These are phyloP conservation scores for Sternotherus odoratus DNA, from an alignment of 2,797 vertebrate genomes.

Conservation along the genomic window DNA sequence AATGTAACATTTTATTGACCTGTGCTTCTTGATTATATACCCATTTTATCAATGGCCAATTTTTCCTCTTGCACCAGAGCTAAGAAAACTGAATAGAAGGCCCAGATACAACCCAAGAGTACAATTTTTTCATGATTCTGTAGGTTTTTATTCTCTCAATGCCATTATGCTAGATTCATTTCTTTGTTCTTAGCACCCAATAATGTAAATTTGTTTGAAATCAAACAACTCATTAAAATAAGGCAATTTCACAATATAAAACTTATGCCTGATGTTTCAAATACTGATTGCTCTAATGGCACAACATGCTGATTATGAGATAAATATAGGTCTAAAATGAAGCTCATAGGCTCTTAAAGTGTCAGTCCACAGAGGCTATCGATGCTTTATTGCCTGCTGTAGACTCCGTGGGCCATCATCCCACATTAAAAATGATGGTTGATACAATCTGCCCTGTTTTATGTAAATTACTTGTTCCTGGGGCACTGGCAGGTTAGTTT, in stretches of 20 bases:
- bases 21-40: neutral
- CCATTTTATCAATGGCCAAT: neutral
- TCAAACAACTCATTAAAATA: neutral
- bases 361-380: neutral
- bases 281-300: neutral
- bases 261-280: neutral
- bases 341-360: neutral
- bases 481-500: slow-evolving; percentile 45
- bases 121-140: neutral
- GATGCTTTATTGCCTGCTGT: neutral
- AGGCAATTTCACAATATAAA: neutral
- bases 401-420: neutral
- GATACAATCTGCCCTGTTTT: neutral
- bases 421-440: neutral
- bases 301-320: neutral
- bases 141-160: neutral
- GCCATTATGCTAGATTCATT: neutral
- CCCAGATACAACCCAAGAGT: neutral
- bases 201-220: neutral
- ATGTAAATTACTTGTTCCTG: slow-evolving; percentile 8
- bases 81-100: slow-evolving; percentile 10
- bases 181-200: neutral
- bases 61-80: slow-evolving; percentile 8
- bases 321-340: neutral
- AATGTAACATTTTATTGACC: neutral